Evolutionary conservation across 2,113 vertebrate species (phyloP), one percentile per base, ranked within the genome.

Genomic region (Morone chrysops): DNA sequence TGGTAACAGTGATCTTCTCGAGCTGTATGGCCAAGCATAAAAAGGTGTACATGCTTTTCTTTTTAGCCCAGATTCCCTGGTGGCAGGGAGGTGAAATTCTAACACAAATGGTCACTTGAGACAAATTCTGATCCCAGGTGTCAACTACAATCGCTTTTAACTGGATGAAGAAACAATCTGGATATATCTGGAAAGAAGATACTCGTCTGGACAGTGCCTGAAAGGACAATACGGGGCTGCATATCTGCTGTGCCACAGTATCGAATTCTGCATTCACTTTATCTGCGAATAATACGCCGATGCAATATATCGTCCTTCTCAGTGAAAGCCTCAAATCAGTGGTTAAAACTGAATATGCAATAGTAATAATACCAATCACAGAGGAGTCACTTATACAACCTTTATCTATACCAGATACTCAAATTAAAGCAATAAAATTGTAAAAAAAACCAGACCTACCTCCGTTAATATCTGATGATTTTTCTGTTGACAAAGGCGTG

Each of bases 401-500:
- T 4, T n/a, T 13, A 20, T 57, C 20, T 22, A 10, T 10, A 70
- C 8, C 4, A 60, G 5, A 74, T 60, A 80, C 6, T 65, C n/a
- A 65, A 72, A 43, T n/a, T 40, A 20, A 31, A 31, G 1, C 31
- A 31, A 31, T 31, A 31, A 22, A 70, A 61, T 3, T 57, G 45
- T 22, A 47, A 70, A 80, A 84, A 75, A 11, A 47, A 12, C 1
- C 1, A 78, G 61, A 80, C 82, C 36, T 84, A 95, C 95, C 94
- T 50, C 56, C 47, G 4, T 92, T 82, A 54, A 85, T 71, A 4
- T 78, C 57, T 57, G 82, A 63, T 5, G 40, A 51, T 20, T 83
- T 6, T 36, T 81, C 94, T 40, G 79, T 62, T 18, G 70, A 85
- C 71, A 96, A 88, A 1, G 94, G 94, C 16, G 83, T 77, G 8